These are phyloP conservation scores for Heterodera filipjevi DNA, from an alignment of 2,888 invertebrate genomes.

Conservation along the genomic window DNA sequence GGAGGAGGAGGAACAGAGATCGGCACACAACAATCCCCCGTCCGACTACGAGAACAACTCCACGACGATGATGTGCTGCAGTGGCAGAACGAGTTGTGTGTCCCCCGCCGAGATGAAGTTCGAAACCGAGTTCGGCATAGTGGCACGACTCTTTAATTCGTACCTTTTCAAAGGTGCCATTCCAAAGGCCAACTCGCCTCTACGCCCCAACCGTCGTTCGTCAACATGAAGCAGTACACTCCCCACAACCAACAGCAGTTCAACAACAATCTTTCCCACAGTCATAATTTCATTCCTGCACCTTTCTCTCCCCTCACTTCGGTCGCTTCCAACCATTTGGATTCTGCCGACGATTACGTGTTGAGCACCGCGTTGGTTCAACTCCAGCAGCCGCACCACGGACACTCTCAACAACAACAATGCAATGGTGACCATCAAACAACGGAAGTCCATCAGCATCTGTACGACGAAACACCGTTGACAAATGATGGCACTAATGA, in stretches of 20 bases:
- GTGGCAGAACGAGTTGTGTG: background rate
- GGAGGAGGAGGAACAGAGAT: slow-evolving; percentile 30
- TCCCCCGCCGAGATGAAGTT: slow-evolving; percentile 6
- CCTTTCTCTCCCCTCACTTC: background rate
- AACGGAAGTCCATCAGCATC: slow-evolving; percentile 33
- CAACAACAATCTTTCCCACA: background rate
- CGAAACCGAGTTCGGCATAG: background rate
- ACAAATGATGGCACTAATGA: slow-evolving; percentile 12
- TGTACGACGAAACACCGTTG: slow-evolving; percentile 44
- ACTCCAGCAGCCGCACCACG: slow-evolving; percentile 3
- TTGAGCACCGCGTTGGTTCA: slow-evolving; percentile 48
- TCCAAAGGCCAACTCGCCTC: background rate
- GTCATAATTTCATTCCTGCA: background rate
- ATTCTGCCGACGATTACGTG: slow-evolving; percentile 60
- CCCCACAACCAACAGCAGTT: background rate
- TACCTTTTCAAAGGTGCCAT: background rate
- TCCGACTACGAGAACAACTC: slow-evolving; percentile 52
- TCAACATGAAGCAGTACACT: slow-evolving; percentile 38
- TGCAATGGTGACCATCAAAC: slow-evolving; percentile 19
- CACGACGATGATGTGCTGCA: slow-evolving; percentile 24
- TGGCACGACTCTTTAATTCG: background rate
- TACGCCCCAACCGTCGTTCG: background rate
- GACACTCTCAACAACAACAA: slow-evolving; percentile 13
- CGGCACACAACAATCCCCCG: slow-evolving; percentile 40
- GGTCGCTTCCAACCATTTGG: slow-evolving; percentile 36